Percentiles rank a stretch among this genome's conserved stretches.
Evolutionary conservation across 23 tunicate genomes (phyloP).

Genomic region (Botrylloides violaceus): DNA sequence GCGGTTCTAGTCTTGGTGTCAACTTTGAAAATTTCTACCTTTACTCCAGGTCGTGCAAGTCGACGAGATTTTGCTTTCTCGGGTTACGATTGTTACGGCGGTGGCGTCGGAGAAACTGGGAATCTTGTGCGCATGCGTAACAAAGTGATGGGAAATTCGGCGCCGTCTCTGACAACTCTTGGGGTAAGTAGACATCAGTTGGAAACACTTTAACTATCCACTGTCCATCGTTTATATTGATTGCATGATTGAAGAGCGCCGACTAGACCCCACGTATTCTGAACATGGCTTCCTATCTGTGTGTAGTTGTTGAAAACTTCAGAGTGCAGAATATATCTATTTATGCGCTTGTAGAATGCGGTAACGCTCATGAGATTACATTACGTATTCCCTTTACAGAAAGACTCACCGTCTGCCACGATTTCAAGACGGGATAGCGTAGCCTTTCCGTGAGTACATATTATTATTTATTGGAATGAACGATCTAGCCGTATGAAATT

Average conservation of each 20-base stretch:
- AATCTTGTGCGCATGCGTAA: slow-evolving; percentile 76
- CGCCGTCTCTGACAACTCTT: slow-evolving; percentile 70
- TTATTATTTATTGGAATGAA: too few species aligned
- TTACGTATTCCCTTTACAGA: slow-evolving; percentile 1
- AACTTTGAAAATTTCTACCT: too few species aligned
- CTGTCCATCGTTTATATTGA: too few species aligned
- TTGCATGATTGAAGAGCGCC: too few species aligned
- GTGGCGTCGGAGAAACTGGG: slow-evolving; percentile 39
- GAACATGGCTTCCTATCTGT: too few species aligned
- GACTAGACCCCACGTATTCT: too few species aligned
- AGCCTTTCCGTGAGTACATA: slow-evolving; percentile 7
- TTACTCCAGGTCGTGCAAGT: neutral
- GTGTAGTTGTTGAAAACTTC: neutral
- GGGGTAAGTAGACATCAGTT: slow-evolving; percentile 45
- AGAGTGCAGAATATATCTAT: too few species aligned
- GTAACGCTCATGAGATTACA: too few species aligned
- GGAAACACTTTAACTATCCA: neutral
- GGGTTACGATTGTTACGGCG: slow-evolving; percentile 30
- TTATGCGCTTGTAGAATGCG: too few species aligned
- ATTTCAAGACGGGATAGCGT: slow-evolving; percentile 3
- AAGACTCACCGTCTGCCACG: neutral
- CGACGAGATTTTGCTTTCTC: slow-evolving; percentile 29
- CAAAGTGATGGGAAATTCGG: slow-evolving; percentile 62
- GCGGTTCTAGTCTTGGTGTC: too few species aligned
- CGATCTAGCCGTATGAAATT: too few species aligned